phyloP scores from a whole-genome alignment of 2,113 vertebrate genomes.

The Hippocampus guttulatus region DNA sequence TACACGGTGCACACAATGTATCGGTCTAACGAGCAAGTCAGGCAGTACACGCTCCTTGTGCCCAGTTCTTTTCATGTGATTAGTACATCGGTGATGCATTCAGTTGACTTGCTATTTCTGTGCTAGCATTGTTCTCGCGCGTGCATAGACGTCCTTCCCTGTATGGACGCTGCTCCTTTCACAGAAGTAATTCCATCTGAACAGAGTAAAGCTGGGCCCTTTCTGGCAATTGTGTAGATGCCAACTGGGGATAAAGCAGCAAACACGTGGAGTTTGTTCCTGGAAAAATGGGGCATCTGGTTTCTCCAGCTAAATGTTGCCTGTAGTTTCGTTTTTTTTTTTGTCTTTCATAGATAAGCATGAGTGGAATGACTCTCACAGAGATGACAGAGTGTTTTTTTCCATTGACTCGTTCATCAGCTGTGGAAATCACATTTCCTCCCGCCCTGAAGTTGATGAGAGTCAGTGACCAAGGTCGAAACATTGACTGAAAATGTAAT shows the following conservation, averaged over 20 bases:
- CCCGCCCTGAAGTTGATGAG: neutral
- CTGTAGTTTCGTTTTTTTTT: slow-evolving; percentile 19
- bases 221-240: slow-evolving; percentile 33
- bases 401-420: neutral
- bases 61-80: neutral
- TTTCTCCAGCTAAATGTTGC: slow-evolving; percentile 50
- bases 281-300: slow-evolving; percentile 60
- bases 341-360: slow-evolving; percentile 23
- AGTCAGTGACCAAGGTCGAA: too few relatives aligned
- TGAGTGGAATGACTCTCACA: slow-evolving; percentile 14
- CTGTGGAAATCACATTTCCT: neutral
- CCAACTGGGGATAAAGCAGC: slow-evolving; percentile 44
- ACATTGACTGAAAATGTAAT: too few relatives aligned
- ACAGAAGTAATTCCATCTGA: slow-evolving; percentile 39
- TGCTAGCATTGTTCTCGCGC: neutral
- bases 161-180: slow-evolving; percentile 13
- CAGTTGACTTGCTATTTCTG: slow-evolving; percentile 3
- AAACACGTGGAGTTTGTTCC: slow-evolving; percentile 43
- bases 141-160: neutral
- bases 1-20: neutral
- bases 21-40: neutral
- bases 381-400: neutral
- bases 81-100: neutral
- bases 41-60: neutral
- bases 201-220: slow-evolving; percentile 43